Evolutionary conservation across 2,888 invertebrate genomes (phyloP).

Genomic region (Beris chalybata): DNA sequence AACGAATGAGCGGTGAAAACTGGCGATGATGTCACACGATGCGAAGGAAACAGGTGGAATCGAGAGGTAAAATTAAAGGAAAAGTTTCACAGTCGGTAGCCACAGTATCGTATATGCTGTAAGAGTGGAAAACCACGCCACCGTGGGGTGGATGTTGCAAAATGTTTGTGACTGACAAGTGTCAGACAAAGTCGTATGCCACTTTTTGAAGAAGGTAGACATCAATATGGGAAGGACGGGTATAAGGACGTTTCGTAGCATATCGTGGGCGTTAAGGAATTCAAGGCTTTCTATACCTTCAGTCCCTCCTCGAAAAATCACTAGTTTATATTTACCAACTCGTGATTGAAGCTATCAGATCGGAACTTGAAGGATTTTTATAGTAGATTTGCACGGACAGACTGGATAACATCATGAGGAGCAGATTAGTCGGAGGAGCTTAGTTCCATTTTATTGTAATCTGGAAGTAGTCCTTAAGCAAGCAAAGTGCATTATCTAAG

Average conservation of each 20-base stretch:
- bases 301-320: too few relatives aligned
- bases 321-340: too few relatives aligned
- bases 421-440: too few relatives aligned
- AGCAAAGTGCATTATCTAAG: too few relatives aligned
- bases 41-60: constrained; percentile 34
- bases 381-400: too few relatives aligned
- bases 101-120: neutral
- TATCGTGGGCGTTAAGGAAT: constrained; percentile 8
- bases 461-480: too few relatives aligned
- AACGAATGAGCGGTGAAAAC: neutral
- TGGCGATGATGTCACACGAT: constrained; percentile 24
- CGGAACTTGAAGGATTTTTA: too few relatives aligned
- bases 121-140: neutral
- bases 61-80: constrained; percentile 34
- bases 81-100: constrained; percentile 23
- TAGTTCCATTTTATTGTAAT: too few relatives aligned
- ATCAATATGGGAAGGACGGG: constrained; percentile 8
- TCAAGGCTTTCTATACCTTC: neutral
- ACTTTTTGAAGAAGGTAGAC: constrained; percentile 37
- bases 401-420: too few relatives aligned
- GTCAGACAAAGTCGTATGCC: constrained; percentile 36
- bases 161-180: constrained; percentile 36
- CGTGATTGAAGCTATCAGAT: too few relatives aligned
- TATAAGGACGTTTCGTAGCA: too few relatives aligned
- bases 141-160: constrained; percentile 31